phyloP scores from a whole-genome alignment of 2,113 vertebrate species.

The Tapirus terrestris region DNA sequence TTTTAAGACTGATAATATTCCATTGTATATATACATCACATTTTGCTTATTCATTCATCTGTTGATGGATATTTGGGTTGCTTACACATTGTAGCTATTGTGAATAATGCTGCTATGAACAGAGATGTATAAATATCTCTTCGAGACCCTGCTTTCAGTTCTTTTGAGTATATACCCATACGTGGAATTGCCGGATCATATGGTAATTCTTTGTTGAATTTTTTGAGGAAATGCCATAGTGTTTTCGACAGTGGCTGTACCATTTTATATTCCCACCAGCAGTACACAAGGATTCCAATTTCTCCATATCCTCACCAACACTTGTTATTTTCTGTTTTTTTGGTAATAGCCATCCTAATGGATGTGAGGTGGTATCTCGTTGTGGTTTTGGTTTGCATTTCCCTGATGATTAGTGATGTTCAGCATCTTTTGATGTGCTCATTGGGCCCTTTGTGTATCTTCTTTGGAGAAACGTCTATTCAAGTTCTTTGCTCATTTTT shows the following conservation, averaged over 20 bases:
- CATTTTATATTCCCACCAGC: background rate
- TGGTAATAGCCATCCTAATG: background rate
- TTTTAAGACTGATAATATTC: background rate
- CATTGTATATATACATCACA: background rate
- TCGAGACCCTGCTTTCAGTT: background rate
- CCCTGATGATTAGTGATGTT: background rate
- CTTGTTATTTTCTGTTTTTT: background rate
- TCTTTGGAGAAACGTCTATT: background rate
- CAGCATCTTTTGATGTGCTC: background rate
- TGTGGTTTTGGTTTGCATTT: slow-evolving; percentile 4
- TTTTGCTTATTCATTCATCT: background rate
- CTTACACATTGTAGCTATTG: background rate
- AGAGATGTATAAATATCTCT: background rate
- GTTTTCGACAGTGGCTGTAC: background rate
- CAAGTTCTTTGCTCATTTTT: slow-evolving; percentile 11
- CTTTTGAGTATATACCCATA: background rate
- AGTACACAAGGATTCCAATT: background rate
- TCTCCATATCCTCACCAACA: background rate
- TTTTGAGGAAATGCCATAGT: background rate
- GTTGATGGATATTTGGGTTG: background rate
- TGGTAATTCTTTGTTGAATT: background rate
- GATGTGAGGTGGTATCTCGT: background rate
- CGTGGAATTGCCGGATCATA: background rate
- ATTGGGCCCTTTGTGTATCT: background rate
- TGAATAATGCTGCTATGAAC: background rate